Conservation (phyloP, 2,888 invertebrate genomes). For the Leptinotarsa rubiginosa region DNA sequence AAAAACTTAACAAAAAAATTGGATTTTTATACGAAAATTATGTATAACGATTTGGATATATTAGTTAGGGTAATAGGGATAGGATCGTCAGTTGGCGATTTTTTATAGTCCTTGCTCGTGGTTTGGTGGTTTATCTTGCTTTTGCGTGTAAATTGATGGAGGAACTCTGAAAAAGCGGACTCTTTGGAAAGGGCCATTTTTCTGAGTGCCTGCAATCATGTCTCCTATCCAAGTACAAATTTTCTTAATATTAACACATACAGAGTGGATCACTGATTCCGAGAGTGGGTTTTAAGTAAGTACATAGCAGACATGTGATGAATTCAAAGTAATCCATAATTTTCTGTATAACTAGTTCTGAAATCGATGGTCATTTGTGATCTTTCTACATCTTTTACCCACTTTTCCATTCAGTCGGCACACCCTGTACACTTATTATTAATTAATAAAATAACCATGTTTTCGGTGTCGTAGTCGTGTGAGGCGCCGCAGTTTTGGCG, state of each 20-base stretch:
- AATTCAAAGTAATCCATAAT: background rate
- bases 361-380: background rate
- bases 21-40: conserved; percentile 47
- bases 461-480: conserved; percentile 64
- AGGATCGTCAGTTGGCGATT: conserved; percentile 40
- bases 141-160: conserved; percentile 57
- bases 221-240: conserved; percentile 67
- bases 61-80: conserved; percentile 47
- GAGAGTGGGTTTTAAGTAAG: too few relatives aligned
- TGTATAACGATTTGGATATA: conserved; percentile 54
- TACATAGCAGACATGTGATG: too few relatives aligned
- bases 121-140: conserved; percentile 61
- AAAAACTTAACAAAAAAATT: conserved; percentile 48
- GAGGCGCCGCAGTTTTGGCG: conserved; percentile 53
- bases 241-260: conserved; percentile 55
- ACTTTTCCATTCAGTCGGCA: background rate
- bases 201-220: conserved; percentile 50
- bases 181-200: conserved; percentile 18
- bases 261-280: background rate
- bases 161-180: conserved; percentile 49
- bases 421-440: conserved; percentile 50
- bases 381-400: background rate
- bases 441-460: conserved; percentile 59
- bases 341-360: background rate
- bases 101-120: conserved; percentile 56